Evolutionary conservation across 2,888 invertebrate genomes (phyloP).

Genomic region (Strigamia transsilvanica): DNA sequence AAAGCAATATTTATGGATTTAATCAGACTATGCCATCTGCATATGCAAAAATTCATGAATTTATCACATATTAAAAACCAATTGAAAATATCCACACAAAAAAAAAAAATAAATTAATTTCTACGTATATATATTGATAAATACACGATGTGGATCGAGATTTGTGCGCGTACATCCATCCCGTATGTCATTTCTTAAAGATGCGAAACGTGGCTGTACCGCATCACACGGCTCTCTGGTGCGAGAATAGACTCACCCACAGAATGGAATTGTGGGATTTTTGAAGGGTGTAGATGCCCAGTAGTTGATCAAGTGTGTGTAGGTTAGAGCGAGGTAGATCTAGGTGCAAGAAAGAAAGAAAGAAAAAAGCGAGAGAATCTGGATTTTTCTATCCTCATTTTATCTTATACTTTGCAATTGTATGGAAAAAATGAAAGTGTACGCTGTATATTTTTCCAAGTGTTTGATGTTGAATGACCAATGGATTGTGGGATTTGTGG

Average conservation of each 20-base stretch:
- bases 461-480: background rate
- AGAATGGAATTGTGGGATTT: constrained; percentile 25
- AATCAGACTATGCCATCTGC: background rate
- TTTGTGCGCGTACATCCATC: no score
- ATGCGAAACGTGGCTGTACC: background rate
- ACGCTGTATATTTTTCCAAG: background rate
- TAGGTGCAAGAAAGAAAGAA: background rate
- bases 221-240: constrained; percentile 11
- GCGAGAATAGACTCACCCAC: constrained; percentile 13
- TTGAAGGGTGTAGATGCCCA: constrained; percentile 21
- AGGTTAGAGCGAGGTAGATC: background rate
- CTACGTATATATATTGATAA: no score
- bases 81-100: no score
- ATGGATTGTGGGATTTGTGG: background rate
- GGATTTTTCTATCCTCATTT: background rate
- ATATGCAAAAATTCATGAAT: no score
- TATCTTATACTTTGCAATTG: background rate
- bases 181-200: background rate
- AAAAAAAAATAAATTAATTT: no score
- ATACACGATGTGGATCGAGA: no score
- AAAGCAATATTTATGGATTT: background rate
- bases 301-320: constrained; percentile 7
- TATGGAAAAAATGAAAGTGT: background rate
- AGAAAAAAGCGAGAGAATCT: no score
- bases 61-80: no score